Conservation (phyloP, 2,113 vertebrate species). For the Macquaria australasica region DNA sequence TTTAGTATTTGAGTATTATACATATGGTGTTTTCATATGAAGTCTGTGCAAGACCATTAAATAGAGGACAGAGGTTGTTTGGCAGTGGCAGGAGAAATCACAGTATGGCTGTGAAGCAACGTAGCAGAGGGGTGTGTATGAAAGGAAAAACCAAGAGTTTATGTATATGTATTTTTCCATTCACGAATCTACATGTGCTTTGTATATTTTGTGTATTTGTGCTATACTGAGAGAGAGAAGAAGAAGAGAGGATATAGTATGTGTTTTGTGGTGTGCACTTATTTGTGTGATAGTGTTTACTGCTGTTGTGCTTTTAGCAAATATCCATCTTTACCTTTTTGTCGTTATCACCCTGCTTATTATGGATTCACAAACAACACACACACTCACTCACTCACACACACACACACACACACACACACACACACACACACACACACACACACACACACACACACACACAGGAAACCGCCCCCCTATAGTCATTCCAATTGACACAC, state of each 20-base stretch:
- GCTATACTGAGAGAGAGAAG: constrained; percentile 1
- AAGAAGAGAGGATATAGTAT: constrained; percentile 2
- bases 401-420: constrained; percentile 25
- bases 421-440: constrained; percentile 20
- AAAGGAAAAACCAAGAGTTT: not conserved
- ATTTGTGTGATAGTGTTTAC: constrained; percentile 68
- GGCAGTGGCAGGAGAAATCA: not conserved
- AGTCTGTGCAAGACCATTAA: not conserved
- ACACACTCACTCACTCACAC: constrained; percentile 23
- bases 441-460: constrained; percentile 22
- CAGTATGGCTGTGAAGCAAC: not conserved
- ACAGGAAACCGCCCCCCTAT: constrained; percentile 17
- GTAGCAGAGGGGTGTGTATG: not conserved
- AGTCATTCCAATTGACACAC: constrained; percentile 55
- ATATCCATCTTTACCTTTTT: constrained; percentile 57
- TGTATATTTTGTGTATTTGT: constrained; percentile 11
- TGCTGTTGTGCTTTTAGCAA: constrained; percentile 70
- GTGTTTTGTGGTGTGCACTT: constrained; percentile 60
- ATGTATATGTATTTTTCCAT: not conserved
- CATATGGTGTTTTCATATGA: not conserved
- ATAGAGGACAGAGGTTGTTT: not conserved
- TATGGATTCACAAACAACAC: constrained; percentile 49
- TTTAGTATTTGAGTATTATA: not conserved
- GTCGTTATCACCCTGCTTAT: constrained; percentile 65
- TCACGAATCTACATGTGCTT: constrained; percentile 10